Base-by-base conservation (phyloP, 2,797 vertebrate genomes). In the Enteromius fasciolatus region DNA sequence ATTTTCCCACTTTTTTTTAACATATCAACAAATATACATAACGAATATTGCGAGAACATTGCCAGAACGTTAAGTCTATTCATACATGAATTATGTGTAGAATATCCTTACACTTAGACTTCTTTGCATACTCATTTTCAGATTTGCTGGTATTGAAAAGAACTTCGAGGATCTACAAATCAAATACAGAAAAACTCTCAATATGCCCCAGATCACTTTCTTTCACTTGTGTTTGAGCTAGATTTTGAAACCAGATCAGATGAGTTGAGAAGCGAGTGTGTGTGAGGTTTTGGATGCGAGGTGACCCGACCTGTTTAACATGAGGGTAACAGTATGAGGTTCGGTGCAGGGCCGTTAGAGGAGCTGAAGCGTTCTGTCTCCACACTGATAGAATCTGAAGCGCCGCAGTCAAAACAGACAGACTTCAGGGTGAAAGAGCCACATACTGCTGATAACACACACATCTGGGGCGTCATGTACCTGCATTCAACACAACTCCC, bases 381-480 rank as follows among this genome's bases (percentile, higher is more conserved):
- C 74, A 57, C 57, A 59, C 87, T 82, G 80, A 74, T 90, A 86
- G 86, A 88, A 90, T 79, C 80, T 87, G 89, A 80, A 9, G 20
- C 87, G 28, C 80, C 1, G 9, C 54, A 76, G 74, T 25, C 74
- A 44, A 44, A 76, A 76, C 73, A 74, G 20, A 68, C 46, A 14
- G 6, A 17, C 52, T 59, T 76, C 73, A 76, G 74, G 33, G 74
- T 61, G 74, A 76, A 61, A 25, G 74, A 76, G 74, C 20, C n/a
- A n/a, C n/a, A n/a, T n/a, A n/a, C n/a, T n/a, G n/a, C n/a, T n/a
- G n/a, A n/a, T n/a, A n/a, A n/a, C n/a, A 46, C 67, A 23, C 67
- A 68, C n/a, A 1, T 28, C 57, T 61, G 57, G 57, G 23, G 57
- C 23, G 2, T 14, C 4, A 14, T 61, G 57, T 61, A 15, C 57